Conservation (phyloP, 2,888 invertebrate genomes). For the Rhamnusium bicolor region DNA sequence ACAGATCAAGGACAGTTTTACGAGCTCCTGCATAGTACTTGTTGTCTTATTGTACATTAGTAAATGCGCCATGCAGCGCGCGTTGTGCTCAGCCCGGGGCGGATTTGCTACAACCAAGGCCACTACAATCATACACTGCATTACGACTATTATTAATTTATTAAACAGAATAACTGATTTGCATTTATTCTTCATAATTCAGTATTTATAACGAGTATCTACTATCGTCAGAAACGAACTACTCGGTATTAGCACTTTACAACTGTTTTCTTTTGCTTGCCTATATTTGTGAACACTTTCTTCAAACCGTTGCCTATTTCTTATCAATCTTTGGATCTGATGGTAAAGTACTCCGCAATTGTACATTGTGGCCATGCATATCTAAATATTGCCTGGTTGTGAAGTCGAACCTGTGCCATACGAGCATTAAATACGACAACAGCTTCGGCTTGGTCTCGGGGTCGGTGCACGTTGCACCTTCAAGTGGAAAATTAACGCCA, state of each 20-base stretch:
- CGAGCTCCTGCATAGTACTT: constrained; percentile 70
- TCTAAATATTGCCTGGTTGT: constrained; percentile 15
- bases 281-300: neutral
- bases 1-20: constrained; percentile 73
- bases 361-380: neutral
- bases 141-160: constrained; percentile 59
- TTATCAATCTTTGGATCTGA: neutral
- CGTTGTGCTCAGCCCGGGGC: constrained; percentile 61
- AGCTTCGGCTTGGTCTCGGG: constrained; percentile 36
- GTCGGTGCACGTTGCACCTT: constrained; percentile 44
- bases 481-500: constrained; percentile 45
- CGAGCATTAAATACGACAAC: constrained; percentile 37
- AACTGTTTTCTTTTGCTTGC: neutral
- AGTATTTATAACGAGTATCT: neutral
- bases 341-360: neutral
- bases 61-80: constrained; percentile 65
- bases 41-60: constrained; percentile 64
- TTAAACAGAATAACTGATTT: constrained; percentile 59
- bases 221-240: neutral
- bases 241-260: neutral
- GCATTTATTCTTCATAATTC: constrained; percentile 45
- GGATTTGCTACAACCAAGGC: constrained; percentile 65
- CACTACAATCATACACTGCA: constrained; percentile 68
- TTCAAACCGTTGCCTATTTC: neutral
- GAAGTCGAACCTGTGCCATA: constrained; percentile 39